phyloP scores from a whole-genome alignment of 2,113 vertebrate genomes.

The Psilopogon haemacephalus region DNA sequence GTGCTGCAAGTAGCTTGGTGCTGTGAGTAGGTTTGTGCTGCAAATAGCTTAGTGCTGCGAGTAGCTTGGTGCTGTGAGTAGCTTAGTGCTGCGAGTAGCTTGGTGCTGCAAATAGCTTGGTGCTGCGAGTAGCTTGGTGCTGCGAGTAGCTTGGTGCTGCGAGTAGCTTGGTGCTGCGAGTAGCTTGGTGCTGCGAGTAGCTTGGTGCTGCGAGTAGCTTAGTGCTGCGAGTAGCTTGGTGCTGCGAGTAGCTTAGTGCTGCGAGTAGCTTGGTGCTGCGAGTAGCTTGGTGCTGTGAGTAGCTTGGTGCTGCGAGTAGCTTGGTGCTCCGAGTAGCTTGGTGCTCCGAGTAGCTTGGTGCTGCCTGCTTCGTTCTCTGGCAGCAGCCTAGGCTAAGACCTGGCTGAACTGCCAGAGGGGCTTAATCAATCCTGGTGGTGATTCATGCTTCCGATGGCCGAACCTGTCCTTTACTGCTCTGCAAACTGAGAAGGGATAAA shows the following conservation, averaged over 20 bases:
- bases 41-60: no score
- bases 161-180: background rate
- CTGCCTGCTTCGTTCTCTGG: background rate
- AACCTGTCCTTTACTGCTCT: conserved; percentile 61
- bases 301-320: conserved; percentile 1
- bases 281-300: background rate
- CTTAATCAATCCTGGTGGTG: conserved; percentile 56
- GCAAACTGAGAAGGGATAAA: conserved; percentile 69
- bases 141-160: background rate
- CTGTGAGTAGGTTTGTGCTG: conserved; percentile 1
- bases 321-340: background rate
- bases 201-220: background rate
- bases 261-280: background rate
- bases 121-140: background rate
- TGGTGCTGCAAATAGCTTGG: no score
- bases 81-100: conserved; percentile 6
- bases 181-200: background rate
- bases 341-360: background rate
- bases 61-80: background rate
- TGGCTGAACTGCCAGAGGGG: conserved; percentile 28
- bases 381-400: conserved; percentile 13
- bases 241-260: no score
- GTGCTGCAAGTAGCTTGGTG: background rate
- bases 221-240: background rate
- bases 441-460: conserved; percentile 44